These are phyloP conservation scores for Copidosoma aretas DNA, from an alignment of 2,888 invertebrate species.

Conservation along the genomic window DNA sequence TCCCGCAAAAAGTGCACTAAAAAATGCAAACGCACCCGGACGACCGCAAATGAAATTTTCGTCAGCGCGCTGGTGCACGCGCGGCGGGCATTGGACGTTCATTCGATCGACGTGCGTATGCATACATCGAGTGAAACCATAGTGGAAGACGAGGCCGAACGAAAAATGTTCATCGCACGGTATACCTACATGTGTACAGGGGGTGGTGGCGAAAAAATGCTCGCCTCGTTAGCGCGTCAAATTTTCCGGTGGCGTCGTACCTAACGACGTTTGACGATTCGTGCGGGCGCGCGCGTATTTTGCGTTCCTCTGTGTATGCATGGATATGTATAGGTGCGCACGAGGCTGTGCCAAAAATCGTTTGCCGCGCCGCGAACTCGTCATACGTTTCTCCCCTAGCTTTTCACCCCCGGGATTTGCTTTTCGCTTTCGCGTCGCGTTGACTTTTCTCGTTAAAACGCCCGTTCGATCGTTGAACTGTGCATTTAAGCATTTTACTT, in stretches of 20 bases:
- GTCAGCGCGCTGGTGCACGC: background rate
- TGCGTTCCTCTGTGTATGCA: too few species aligned
- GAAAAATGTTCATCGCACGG: background rate
- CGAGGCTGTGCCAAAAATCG: conserved; percentile 26
- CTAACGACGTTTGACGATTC: conserved; percentile 28
- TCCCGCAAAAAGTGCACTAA: too few species aligned
- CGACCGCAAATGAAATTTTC: conserved; percentile 16
- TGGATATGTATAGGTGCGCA: background rate
- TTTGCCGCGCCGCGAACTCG: conserved; percentile 18
- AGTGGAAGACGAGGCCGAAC: background rate
- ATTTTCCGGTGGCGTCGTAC: conserved; percentile 24
- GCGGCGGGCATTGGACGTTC: background rate
- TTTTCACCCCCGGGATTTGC: conserved; percentile 11
- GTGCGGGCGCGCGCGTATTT: background rate
- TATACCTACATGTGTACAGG: background rate
- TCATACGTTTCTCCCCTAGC: background rate
- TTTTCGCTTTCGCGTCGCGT: conserved; percentile 14
- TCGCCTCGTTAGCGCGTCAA: conserved; percentile 35
- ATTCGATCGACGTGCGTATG: too few species aligned
- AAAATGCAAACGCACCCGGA: too few species aligned
- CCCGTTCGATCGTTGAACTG: background rate
- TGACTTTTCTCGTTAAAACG: conserved; percentile 33
- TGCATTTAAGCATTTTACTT: background rate
- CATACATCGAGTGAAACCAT: too few species aligned
- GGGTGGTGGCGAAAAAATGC: conserved; percentile 9